Conservation (phyloP, 2,888 invertebrate species). For the Luffia ferchaultella region DNA sequence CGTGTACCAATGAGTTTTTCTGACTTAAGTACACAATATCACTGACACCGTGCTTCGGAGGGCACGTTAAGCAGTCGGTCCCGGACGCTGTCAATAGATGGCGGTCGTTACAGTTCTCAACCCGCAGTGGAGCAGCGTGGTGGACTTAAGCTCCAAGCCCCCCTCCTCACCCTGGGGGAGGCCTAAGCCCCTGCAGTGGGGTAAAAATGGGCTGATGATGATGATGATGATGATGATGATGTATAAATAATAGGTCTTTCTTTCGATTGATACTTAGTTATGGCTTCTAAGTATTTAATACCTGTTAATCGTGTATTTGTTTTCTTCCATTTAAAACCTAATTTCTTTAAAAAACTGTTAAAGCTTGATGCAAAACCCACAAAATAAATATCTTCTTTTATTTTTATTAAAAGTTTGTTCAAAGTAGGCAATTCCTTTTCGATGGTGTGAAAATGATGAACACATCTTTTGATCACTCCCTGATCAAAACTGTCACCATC, state of each 20-base stretch:
- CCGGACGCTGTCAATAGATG: no score
- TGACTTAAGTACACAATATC: no score
- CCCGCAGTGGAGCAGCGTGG: no score
- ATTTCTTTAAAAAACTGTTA: conserved; percentile 14
- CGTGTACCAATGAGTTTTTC: no score
- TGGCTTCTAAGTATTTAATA: conserved; percentile 17
- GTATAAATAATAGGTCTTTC: conserved; percentile 12
- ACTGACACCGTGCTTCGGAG: no score
- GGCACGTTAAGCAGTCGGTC: no score
- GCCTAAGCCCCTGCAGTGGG: no score
- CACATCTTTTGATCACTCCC: conserved; percentile 21
- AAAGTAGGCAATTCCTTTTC: conserved; percentile 22
- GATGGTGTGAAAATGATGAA: conserved; percentile 23
- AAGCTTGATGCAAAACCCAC: conserved; percentile 16
- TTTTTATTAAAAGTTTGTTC: conserved; percentile 13
- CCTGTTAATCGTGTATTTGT: conserved; percentile 17
- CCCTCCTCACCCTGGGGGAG: no score
- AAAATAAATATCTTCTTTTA: conserved; percentile 13
- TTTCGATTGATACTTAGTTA: conserved; percentile 10
- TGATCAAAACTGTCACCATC: conserved; percentile 21
- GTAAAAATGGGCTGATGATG: no score
- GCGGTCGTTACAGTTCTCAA: no score
- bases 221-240: no score
- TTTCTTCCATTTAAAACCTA: conserved; percentile 18
- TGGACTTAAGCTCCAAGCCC: no score